A percentile compares a stretch with the other conserved stretches of the same genome.
Evolutionary conservation across 2,113 vertebrate species (phyloP).

Genomic region (Mus musculus): DNA sequence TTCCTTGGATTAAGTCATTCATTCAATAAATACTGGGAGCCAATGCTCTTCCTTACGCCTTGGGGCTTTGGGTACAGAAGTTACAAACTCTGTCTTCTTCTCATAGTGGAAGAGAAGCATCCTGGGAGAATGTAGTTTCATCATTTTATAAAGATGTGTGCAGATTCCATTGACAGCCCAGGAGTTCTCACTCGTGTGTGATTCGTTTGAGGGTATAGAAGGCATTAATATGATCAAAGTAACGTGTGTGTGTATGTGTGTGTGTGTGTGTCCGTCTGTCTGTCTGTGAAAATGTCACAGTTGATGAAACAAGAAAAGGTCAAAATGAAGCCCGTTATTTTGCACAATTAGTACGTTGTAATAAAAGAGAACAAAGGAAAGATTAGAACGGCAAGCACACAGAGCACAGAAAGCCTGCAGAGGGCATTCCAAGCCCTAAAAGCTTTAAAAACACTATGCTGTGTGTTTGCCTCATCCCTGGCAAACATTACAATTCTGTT

Average conservation of each 20-base stretch:
- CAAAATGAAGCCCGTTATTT: background rate
- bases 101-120: slow-evolving; percentile 23
- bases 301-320: background rate
- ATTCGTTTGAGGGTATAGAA: background rate
- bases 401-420: background rate
- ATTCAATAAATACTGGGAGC: slow-evolving; percentile 45
- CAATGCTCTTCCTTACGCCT: background rate
- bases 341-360: background rate
- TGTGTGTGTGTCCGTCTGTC: background rate
- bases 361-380: background rate
- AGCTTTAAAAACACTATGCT: background rate
- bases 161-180: background rate
- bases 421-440: slow-evolving; percentile 42
- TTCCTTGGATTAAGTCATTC: slow-evolving; percentile 46
- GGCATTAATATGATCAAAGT: background rate
- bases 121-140: slow-evolving; percentile 18
- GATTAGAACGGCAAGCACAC: background rate
- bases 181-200: background rate
- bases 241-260: background rate
- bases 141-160: slow-evolving; percentile 20
- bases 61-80: slow-evolving; percentile 6
- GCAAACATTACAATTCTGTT: slow-evolving; percentile 26
- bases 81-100: background rate
- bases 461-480: background rate
- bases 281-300: background rate